A percentile compares a stretch with the other conserved stretches of the same genome.
These are phyloP conservation scores for Allacma fusca DNA, from an alignment of 2,888 invertebrate genomes.

Conservation along the genomic window DNA sequence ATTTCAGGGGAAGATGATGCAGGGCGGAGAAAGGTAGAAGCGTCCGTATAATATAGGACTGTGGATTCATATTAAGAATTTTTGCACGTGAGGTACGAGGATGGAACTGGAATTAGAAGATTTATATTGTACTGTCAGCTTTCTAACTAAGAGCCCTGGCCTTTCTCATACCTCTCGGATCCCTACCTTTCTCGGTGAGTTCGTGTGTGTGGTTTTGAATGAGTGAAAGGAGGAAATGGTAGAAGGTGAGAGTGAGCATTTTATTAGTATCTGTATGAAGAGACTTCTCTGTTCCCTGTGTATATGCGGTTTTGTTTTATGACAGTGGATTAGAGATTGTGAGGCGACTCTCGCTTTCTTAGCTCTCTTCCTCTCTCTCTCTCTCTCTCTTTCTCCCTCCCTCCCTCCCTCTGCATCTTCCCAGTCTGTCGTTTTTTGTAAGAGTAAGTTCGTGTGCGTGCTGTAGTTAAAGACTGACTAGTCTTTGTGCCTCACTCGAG, in stretches of 20 bases:
- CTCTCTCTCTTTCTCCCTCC: neutral
- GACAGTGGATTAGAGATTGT: conserved; percentile 36
- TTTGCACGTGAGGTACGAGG: neutral
- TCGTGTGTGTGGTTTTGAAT: neutral
- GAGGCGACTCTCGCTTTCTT: conserved; percentile 21
- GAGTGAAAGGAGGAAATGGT: neutral
- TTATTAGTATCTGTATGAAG: neutral
- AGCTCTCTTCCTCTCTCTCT: neutral
- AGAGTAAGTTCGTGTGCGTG: neutral
- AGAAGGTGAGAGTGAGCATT: neutral
- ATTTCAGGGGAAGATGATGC: too few species aligned
- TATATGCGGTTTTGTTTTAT: conserved; percentile 23
- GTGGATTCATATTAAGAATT: conserved; percentile 7
- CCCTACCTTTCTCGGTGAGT: too few species aligned
- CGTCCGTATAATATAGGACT: neutral
- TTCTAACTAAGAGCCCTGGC: neutral
- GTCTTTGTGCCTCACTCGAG: neutral
- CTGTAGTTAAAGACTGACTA: neutral
- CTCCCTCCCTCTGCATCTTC: neutral
- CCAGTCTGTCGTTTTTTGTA: too few species aligned
- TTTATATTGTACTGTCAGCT: neutral
- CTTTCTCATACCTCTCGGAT: neutral
- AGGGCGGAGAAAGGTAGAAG: neutral
- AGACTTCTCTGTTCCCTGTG: neutral
- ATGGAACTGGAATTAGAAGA: conserved; percentile 1